Evolutionary conservation across 2,797 vertebrate genomes (phyloP), one percentile per base, ranked within the genome.

Genomic region (Falco novaeseelandiae): DNA sequence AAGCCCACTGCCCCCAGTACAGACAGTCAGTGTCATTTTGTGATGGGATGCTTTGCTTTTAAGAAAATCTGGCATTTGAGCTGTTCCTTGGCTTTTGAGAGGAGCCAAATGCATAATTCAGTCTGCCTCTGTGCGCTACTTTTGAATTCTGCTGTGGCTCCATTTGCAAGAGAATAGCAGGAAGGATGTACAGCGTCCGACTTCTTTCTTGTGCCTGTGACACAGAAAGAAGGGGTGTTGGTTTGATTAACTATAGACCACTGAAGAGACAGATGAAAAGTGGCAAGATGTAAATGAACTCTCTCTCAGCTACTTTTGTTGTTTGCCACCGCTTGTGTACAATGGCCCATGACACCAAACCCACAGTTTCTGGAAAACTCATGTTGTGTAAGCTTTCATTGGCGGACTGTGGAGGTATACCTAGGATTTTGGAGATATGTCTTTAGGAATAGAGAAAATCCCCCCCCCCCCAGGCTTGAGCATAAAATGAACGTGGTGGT

Each of bases 141-240:
- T 97, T 96, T 96, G 81, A 96, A 95, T 97, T 97, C 94, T 97
- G 91, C 87, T 71, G 82, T 59, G 90, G 80, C 93, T 95, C 91
- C 66, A 96, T 98, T 97, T 97, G 94, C 96, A 97, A 97, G 83
- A 98, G 96, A 97, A 97, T 97, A 91, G 94, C 18, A 30, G 90
- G 69, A 93, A 97, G 93, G 95, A 94, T 94, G 95, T 96, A 96
- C 90, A 94, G 93, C 94, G 94, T 40, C 80, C 83, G 87, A 83
- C 89, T 96, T 95, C 82, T 95, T 96, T 95, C 83, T 93, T 81
- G 72, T 0, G 15, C 88, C 95, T 87, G 78, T 85, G 84, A 83
- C 92, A 86, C 92, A 96, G 84, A 97, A 79, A 94, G 92, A 91
- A 93, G 87, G 83, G 87, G 87, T 92, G 86, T 93, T 97, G 89